Evolutionary conservation across 2,113 vertebrate genomes (phyloP).

Genomic region (Odocoileus virginianus): DNA sequence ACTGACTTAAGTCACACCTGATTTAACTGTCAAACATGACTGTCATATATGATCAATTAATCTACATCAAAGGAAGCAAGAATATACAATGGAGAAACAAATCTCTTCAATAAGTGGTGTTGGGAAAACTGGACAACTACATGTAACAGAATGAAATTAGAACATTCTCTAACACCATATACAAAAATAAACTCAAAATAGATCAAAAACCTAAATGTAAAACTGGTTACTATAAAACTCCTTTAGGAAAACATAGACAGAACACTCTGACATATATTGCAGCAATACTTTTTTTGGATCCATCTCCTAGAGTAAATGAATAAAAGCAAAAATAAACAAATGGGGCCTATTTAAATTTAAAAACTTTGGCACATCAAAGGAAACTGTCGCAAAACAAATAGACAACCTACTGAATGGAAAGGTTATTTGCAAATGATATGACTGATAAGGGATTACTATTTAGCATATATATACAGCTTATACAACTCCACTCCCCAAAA

Average conservation of each 20-base stretch:
- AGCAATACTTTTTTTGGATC: not conserved
- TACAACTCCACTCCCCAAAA: not conserved
- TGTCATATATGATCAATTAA: not conserved
- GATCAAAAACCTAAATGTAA: not conserved
- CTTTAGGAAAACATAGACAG: not conserved
- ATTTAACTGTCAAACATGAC: not conserved
- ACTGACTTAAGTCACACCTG: not conserved
- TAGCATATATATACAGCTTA: not conserved
- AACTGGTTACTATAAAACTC: not conserved
- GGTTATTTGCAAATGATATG: not conserved
- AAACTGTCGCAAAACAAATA: not conserved
- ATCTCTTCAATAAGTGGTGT: not conserved
- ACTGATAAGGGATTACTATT: not conserved
- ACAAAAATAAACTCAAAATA: not conserved
- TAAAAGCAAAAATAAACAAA: not conserved
- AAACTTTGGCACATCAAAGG: not conserved
- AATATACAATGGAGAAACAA: not conserved
- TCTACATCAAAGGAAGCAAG: not conserved
- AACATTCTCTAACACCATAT: not conserved
- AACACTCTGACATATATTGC: not conserved
- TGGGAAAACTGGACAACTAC: not conserved
- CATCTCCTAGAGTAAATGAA: not conserved
- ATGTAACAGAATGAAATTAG: not conserved
- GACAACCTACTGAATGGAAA: not conserved
- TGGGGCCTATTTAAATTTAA: not conserved